Base-by-base conservation (phyloP, 2,113 vertebrate species). In the Channa maculata region DNA sequence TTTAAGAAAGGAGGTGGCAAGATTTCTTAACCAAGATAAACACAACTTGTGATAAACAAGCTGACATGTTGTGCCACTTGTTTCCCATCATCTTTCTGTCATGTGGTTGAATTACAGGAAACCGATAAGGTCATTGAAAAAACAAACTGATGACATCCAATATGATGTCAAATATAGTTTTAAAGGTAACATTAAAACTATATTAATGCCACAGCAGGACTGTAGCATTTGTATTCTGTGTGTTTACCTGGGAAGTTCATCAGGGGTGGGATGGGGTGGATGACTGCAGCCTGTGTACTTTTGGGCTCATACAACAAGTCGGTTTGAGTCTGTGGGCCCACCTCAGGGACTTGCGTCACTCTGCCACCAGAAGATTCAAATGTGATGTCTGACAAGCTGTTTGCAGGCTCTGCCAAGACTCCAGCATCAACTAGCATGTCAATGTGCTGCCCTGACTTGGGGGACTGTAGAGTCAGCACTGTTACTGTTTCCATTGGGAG, bases 201-300 rank as follows among this genome's bases (percentile, higher is more conserved):
- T 24, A 24, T 24, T 24, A 24, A 24, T 24, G 24, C 24, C 24
- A 24, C 8, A 41, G 34, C 39, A 36, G 33, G 52, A 10, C 24
- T 8, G 34, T 8, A 48, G 10, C 43, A 2, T 1, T 50, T 60
- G n/a, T 34, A 2, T 11, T 57, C 14, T 55, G 24, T 2, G 11
- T 34, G 7, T 41, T 79, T 90, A 94, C 92, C 90, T 87, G 71
- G 53, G 3, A 59, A 11, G 0, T 55, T 60, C 0, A 83, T 69
- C 13, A 49, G 62, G 2, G 53, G 9, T 12, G 65, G 43, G 6
- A 82, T 24, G 5, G 80, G 73, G 6, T 80, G 43, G 11, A 54
- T 71, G 34, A 41, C 6, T 1, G 63, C 44, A 43, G 65, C 10
- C n/a, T 65, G 71, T 0, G 39, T 67, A 36, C 65, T 84, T 62